These are phyloP conservation scores for Muricea muricata DNA, from an alignment of 92 coral and sea anemone genomes.

Conservation along the genomic window DNA sequence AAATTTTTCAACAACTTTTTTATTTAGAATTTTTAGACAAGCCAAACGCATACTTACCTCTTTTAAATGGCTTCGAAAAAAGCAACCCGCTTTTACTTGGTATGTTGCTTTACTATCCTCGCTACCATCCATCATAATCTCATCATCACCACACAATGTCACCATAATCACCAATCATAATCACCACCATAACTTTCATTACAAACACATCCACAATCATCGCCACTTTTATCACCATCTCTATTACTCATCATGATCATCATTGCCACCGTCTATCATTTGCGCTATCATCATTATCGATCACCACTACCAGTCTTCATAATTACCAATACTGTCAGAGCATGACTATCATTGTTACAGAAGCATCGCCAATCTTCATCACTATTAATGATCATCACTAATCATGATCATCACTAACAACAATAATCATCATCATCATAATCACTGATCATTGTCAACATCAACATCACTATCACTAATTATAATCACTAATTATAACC, in stretches of 20 bases:
- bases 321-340: not conserved
- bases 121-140: not conserved
- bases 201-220: not conserved
- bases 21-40: not conserved
- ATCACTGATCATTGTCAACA: not conserved
- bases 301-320: not conserved
- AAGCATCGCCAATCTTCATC: not conserved
- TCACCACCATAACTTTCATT: not conserved
- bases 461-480: not conserved
- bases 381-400: not conserved
- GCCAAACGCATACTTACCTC: slow-evolving; percentile 6
- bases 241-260: not conserved
- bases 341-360: not conserved
- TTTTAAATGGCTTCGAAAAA: slow-evolving; percentile 18
- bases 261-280: not conserved
- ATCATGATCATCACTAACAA: not conserved
- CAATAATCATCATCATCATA: not conserved
- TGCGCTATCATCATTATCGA: not conserved
- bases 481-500: not conserved
- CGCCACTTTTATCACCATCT: not conserved
- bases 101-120: not conserved
- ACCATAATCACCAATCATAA: not conserved
- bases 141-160: not conserved
- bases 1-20: too few relatives aligned
- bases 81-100: slow-evolving; percentile 15